phyloP scores from a whole-genome alignment of 2,113 vertebrate species.

The Elephas maximus region DNA sequence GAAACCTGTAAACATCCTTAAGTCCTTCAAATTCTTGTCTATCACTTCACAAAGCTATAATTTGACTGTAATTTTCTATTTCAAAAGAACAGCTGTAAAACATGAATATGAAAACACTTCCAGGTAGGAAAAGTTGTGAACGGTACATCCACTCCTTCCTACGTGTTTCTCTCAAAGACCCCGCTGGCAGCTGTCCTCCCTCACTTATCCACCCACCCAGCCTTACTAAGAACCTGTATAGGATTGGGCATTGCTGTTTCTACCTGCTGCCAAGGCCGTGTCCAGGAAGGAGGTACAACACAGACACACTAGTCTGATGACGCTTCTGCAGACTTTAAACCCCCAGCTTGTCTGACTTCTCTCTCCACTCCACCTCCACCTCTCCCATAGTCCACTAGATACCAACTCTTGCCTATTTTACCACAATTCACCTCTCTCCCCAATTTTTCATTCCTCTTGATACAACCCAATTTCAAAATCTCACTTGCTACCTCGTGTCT shows the following conservation, averaged over 20 bases:
- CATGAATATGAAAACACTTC: neutral
- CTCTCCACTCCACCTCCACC: neutral
- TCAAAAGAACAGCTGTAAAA: neutral
- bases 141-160: neutral
- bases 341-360: neutral
- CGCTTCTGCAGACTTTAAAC: neutral
- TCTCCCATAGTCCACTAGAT: accelerated
- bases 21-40: neutral
- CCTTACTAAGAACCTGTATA: neutral
- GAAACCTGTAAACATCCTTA: neutral
- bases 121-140: neutral
- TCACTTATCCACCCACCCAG: neutral
- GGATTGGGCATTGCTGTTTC: accelerated
- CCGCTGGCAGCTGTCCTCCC: neutral
- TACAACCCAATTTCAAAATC: neutral
- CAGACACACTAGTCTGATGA: neutral
- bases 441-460: neutral
- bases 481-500: neutral
- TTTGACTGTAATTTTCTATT: neutral
- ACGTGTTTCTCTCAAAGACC: neutral
- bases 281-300: neutral
- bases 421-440: neutral
- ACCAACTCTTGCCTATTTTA: neutral
- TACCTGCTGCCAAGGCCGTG: accelerated
- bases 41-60: neutral